Conservation (phyloP, 2,888 invertebrate species). For the Diarsia dahlii region DNA sequence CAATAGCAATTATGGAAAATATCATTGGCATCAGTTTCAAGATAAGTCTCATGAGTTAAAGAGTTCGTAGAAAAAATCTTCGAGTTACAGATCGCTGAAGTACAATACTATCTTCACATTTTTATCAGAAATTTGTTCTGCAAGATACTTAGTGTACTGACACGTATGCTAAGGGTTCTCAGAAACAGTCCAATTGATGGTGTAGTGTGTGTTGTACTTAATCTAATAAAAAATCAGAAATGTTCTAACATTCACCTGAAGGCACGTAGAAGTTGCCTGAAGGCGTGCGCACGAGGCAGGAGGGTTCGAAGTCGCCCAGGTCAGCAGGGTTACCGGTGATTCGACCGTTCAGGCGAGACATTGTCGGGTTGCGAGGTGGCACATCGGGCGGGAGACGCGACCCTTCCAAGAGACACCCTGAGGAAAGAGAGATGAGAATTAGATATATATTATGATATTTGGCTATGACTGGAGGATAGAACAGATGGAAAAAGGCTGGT, state of each 20-base stretch:
- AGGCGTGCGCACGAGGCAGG: conserved; percentile 97
- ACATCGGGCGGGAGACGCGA: conserved; percentile 96
- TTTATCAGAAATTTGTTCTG: background rate
- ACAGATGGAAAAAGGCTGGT: background rate
- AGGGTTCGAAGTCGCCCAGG: conserved; percentile 96
- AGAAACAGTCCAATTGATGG: background rate
- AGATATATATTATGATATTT: conserved; percentile 7
- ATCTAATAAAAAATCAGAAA: conserved; percentile 56
- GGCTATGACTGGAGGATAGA: background rate
- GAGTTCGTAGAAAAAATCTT: background rate
- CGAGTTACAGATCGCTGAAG: background rate
- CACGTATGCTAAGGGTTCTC: background rate
- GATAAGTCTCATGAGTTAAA: background rate
- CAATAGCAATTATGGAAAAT: no score
- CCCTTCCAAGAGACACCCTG: conserved; percentile 96
- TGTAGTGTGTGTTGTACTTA: conserved; percentile 31
- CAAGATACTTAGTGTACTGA: background rate
- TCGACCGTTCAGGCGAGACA: conserved; percentile 97
- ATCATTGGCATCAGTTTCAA: no score
- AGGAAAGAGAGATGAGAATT: conserved; percentile 60
- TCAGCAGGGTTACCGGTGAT: conserved; percentile 95
- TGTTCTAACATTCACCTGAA: conserved; percentile 90
- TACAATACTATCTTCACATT: background rate
- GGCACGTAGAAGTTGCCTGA: conserved; percentile 98
- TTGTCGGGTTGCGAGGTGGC: conserved; percentile 96